Base-by-base conservation (phyloP, 2,113 vertebrate genomes). In the Siphamia tubifer region DNA sequence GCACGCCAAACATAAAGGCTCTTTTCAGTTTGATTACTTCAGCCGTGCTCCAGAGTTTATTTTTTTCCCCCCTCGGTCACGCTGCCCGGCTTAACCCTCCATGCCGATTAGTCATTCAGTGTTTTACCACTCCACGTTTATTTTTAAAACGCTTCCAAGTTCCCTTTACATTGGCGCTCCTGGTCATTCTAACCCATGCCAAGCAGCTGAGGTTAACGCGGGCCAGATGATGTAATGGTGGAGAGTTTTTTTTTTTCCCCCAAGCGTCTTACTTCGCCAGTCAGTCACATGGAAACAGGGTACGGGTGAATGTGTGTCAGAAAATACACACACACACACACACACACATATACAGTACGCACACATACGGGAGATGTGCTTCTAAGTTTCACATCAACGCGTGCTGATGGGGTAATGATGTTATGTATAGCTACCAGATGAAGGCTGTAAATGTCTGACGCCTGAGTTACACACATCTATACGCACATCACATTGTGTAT, bases 71-170 rank as follows among this genome's bases (percentile, higher is more conserved):
- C 1, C 15, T 21, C 7, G 21, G 73, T 80, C 83, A 74, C 21
- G 52, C 68, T 36, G 55, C 53, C 64, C 12, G 20, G 65, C 77
- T 80, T 54, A 60, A 49, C 73, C 52, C 58, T 63, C 49, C 10
- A 24, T 19, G 2, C 74, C 23, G 44, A 84, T 88, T 87, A 88
- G 77, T 86, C 86, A 73, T 27, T 65, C 30, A 6, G 62, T 36
- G 58, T 81, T 81, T 84, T 71, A 75, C 68, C 36, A 25, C 67
- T 53, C 31, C 25, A 38, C 30, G 55, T 84, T 84, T 88, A 80
- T 90, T 88, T 90, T 75, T 68, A 83, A 83, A 79, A 52, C n/a
- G 39, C 66, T 62, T 78, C 68, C 72, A 70, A 79, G 68, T 77
- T 70, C 51, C 58, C 73, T 67, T 68, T 58, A 28, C 45, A 1